phyloP scores from a whole-genome alignment of 2,888 invertebrate species.

The Ceraclea dissimilis region DNA sequence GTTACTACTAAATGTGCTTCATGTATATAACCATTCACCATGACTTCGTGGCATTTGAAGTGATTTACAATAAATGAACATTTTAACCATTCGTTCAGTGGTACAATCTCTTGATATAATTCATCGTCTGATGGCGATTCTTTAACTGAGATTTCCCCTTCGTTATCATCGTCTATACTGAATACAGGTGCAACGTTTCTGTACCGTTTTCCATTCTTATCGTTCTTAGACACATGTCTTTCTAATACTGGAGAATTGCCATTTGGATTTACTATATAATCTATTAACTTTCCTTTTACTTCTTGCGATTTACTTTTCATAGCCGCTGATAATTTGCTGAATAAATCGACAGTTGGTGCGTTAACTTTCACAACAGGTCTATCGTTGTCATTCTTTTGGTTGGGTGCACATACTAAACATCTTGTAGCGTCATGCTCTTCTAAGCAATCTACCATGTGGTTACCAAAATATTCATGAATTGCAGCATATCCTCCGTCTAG shows the following conservation, averaged over 20 bases:
- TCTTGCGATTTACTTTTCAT: conserved; percentile 88
- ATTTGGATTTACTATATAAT: conserved; percentile 87
- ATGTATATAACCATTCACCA: conserved; percentile 80
- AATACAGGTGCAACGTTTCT: conserved; percentile 88
- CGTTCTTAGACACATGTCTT: conserved; percentile 76
- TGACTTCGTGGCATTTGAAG: conserved; percentile 89
- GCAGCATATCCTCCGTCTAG: conserved; percentile 85
- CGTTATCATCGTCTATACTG: conserved; percentile 85
- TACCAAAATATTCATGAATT: conserved; percentile 76
- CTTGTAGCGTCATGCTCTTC: conserved; percentile 75
- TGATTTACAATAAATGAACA: conserved; percentile 77
- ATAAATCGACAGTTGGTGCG: conserved; percentile 57
- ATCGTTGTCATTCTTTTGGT: conserved; percentile 35
- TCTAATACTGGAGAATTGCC: conserved; percentile 53
- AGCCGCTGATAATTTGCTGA: conserved; percentile 76
- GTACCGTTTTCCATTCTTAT: conserved; percentile 80
- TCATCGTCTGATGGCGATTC: conserved; percentile 41
- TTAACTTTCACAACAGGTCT: conserved; percentile 33
- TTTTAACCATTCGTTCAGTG: conserved; percentile 71
- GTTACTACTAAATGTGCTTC: conserved; percentile 85
- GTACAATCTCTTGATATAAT: conserved; percentile 69
- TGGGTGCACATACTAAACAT: conserved; percentile 74
- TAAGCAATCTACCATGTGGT: conserved; percentile 71
- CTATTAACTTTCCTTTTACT: conserved; percentile 84
- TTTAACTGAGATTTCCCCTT: conserved; percentile 42